These are phyloP conservation scores for Brachyalestes nurse DNA, from an alignment of 2,797 vertebrate species.

Conservation along the genomic window DNA sequence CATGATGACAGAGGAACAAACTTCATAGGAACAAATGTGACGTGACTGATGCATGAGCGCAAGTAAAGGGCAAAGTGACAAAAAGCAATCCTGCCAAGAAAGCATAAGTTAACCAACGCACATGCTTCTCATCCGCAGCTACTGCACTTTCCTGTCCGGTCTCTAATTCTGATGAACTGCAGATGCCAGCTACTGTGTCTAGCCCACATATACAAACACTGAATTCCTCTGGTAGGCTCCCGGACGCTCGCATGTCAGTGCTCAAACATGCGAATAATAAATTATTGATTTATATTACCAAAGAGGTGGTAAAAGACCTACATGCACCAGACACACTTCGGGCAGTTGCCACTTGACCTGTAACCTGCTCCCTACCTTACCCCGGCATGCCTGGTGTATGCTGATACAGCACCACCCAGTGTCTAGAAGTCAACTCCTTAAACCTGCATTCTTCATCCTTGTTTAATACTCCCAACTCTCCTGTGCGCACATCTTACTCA, in stretches of 20 bases:
- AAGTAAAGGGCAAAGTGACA: constrained; percentile 8
- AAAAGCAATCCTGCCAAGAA: not conserved
- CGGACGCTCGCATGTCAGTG: not conserved
- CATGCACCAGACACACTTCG: not conserved
- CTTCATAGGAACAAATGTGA: not conserved
- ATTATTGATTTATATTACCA: not conserved
- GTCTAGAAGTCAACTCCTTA: not conserved
- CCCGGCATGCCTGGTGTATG: not conserved
- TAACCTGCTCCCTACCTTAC: not conserved
- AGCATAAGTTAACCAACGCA: not conserved
- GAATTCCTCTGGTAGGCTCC: not conserved
- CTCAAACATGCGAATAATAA: constrained; percentile 1
- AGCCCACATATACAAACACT: constrained; percentile 1
- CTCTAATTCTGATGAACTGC: constrained; percentile 19
- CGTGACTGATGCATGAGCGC: not conserved
- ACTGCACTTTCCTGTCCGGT: not conserved
- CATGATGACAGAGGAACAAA: constrained; percentile 53
- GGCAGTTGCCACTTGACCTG: not conserved
- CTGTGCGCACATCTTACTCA: too few species aligned
- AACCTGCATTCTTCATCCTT: constrained; percentile 5
- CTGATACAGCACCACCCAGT: constrained; percentile 29
- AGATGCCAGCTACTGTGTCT: constrained; percentile 17
- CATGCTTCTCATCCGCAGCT: not conserved
- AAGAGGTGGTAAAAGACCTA: not conserved
- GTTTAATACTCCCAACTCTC: too few species aligned